Base-by-base conservation (phyloP, 1,140 invertebrate genomes). In the Medauroidea extradentata region DNA sequence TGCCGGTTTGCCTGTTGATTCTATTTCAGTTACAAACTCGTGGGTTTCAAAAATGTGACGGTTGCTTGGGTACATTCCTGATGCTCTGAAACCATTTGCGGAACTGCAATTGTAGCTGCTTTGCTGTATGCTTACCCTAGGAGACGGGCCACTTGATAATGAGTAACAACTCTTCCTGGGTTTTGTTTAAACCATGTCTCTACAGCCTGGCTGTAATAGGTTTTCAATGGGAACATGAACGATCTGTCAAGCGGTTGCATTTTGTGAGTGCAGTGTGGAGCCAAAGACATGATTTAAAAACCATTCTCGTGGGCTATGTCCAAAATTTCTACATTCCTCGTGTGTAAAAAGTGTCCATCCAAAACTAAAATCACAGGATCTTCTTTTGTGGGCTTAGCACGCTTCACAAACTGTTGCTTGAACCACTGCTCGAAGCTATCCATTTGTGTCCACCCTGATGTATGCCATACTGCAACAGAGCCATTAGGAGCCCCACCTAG, bases 161-260 rank as follows among this genome's bases (percentile, higher is more conserved):
- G 52, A 21, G 52, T 53, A 13, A 53, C 38, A 41, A 53, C 52
- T 21, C 52, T 8, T 3, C 52, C 52, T 43, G 52, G 29, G 29
- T 25, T 19, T 19, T 4, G 23, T 13, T 21, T 46, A 4, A 75
- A 38, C 67, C 64, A 76, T 34, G 49, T 62, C 59, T 57, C 25
- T n/a, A 71, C 60, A 62, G 68, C 69, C 54, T 70, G 50, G 50
- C 51, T 60, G 54, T 72, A 76, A 52, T 67, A 70, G 4, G 61
- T 68, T 52, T 68, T 73, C 34, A 76, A 55, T 18, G 69, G 69
- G 42, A 61, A 61, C 68, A 75, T 74, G 52, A 75, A 71, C 27
- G 66, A 44, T n/a, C 68, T 63, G 48, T 75, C 73, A 14, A 75
- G 60, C 13, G 46, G 46, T 16, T 49, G 46, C 14, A 49, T 13